Conservation (phyloP, 2,113 vertebrate genomes). For the Grallaria varia region DNA sequence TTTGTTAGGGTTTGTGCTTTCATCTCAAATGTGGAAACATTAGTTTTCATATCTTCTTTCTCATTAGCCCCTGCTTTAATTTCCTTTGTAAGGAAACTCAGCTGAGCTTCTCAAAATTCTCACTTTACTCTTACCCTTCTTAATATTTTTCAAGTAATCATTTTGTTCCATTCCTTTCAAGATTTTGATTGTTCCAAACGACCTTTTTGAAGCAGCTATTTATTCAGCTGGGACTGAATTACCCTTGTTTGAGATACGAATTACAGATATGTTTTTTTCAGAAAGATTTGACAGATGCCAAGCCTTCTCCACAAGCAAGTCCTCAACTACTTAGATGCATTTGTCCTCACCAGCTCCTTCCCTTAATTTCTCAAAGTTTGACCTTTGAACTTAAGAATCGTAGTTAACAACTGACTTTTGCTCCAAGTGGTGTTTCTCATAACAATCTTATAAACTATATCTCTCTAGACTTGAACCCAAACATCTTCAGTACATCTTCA, state of each 20-base stretch:
- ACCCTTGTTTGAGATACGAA: background rate
- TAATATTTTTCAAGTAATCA: slow-evolving; percentile 20
- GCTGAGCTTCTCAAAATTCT: slow-evolving; percentile 12
- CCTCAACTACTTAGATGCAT: background rate
- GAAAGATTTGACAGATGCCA: background rate
- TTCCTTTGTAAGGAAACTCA: slow-evolving; percentile 32
- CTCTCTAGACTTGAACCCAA: background rate
- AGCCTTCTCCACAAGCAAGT: background rate
- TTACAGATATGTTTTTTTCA: background rate
- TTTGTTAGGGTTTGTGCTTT: background rate
- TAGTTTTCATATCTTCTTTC: background rate
- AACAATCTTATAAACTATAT: background rate
- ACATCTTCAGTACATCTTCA: background rate
- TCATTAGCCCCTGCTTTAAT: slow-evolving; percentile 34
- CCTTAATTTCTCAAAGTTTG: background rate
- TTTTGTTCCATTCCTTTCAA: slow-evolving; percentile 22
- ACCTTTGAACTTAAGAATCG: background rate
- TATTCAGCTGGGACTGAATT: background rate
- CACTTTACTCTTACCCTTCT: slow-evolving; percentile 12
- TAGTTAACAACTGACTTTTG: background rate
- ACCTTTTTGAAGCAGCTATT: background rate
- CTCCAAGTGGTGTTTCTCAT: background rate
- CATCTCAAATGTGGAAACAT: slow-evolving; percentile 20
- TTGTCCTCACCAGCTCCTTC: background rate
- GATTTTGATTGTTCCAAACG: background rate